Evolutionary conservation across 2,797 vertebrate genomes (phyloP), one percentile per base, ranked within the genome.

Genomic region (Eidolon dupreanum): DNA sequence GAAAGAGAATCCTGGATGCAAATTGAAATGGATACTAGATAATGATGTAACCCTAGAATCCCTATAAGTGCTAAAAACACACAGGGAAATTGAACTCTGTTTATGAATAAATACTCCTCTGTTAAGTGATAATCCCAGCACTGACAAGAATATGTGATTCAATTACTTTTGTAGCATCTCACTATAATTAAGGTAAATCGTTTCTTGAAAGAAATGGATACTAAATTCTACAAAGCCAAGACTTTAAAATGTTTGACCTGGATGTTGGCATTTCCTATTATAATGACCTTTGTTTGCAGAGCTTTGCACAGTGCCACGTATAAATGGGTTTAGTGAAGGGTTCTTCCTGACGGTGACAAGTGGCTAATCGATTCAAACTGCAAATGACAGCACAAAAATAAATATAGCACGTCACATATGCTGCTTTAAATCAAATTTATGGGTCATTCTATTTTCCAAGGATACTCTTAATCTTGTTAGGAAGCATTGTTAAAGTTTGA

Each of bases 1-100:
- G 98, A 98, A 99, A 98, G 95, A 93, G 95, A 97, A 98, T 88
- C 97, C 87, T 81, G 74, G 94, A 92, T 96, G 86, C 90, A 91
- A 97, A 94, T 78, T 97, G 97, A 96, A 98, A 98, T 88, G 95
- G 97, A 96, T 96, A 91, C 86, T 70, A 98, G 94, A 97, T 96
- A 96, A 97, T 75, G 93, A 95, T 79, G 78, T 19, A 43, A 94
- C 77, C 95, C 94, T 96, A 95, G 82, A 97, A 95, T 90, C 78
- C 65, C 85, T 95, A 57, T 15, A 43, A 93, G 77, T 41, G 83
- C 57, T 91, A 97, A 88, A n/a, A 6, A 17, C 81, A 94, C 92
- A 94, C 70, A 70, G 41, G 90, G 96, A 79, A 0, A 0, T 17
- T 57, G 16, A 81, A 65, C 55, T 88, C 51, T 28, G 77, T 59